Evolutionary conservation across 64 coral and sea anemone genomes (phyloP).

Genomic region (Actinia equina): DNA sequence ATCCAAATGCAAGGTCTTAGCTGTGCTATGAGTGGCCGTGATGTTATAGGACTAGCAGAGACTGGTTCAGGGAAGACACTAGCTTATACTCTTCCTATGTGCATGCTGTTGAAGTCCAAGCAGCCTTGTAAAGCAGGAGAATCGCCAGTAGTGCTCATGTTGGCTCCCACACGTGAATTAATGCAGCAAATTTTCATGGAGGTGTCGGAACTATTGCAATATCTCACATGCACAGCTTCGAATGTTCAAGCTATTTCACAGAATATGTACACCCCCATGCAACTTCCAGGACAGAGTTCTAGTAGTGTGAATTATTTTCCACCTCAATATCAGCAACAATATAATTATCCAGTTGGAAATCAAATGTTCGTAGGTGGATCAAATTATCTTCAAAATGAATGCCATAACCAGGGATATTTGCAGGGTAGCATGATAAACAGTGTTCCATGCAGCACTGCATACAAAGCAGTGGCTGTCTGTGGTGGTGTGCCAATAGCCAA

Average conservation of each 20-base stretch:
- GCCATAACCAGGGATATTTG: not conserved
- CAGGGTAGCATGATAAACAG: not conserved
- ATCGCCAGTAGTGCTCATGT: slow-evolving; percentile 68
- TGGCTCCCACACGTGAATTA: slow-evolving; percentile 92
- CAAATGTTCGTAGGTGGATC: not conserved
- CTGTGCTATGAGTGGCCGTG: slow-evolving; percentile 95
- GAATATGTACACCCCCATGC: not conserved
- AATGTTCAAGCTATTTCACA: not conserved
- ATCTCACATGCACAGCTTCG: not conserved
- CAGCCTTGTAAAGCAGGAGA: slow-evolving; percentile 62
- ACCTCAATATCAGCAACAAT: not conserved
- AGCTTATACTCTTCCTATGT: slow-evolving; percentile 81
- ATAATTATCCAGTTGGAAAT: not conserved
- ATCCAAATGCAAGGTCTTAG: slow-evolving; percentile 98
- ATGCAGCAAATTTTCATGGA: slow-evolving; percentile 87
- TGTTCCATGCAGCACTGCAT: not conserved
- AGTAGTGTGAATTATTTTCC: not conserved
- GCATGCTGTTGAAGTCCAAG: slow-evolving; percentile 73
- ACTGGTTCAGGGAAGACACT: slow-evolving; percentile 96
- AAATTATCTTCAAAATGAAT: not conserved
- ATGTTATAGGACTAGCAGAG: slow-evolving; percentile 94
- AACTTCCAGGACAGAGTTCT: not conserved
- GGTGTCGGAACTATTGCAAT: slow-evolving; percentile 30
- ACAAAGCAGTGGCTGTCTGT: slow-evolving; percentile 77
- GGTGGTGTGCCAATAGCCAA: slow-evolving; percentile 79